Evolutionary conservation across 1,140 invertebrate species (phyloP).

Genomic region (Saccostrea echinata): DNA sequence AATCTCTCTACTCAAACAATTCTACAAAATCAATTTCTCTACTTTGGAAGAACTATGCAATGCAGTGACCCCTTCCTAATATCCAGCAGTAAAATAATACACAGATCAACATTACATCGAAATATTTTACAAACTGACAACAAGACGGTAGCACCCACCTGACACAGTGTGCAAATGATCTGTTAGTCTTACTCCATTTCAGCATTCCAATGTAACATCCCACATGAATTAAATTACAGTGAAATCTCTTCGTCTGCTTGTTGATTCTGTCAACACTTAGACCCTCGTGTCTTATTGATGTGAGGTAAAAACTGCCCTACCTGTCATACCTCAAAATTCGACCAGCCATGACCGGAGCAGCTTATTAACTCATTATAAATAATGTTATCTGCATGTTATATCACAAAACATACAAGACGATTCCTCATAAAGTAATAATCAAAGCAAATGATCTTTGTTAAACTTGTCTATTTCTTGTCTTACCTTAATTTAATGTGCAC

Average conservation of each 20-base stretch:
- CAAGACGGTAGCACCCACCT: slow-evolving; percentile 8
- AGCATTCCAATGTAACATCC: slow-evolving; percentile 26
- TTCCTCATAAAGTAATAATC: background rate
- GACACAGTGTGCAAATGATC: background rate
- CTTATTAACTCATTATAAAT: slow-evolving; percentile 14
- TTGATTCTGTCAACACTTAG: slow-evolving; percentile 23
- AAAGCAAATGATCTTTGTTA: background rate
- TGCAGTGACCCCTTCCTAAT: background rate
- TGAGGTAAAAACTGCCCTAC: slow-evolving; percentile 1
- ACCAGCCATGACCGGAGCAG: slow-evolving; percentile 5
- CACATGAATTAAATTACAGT: slow-evolving; percentile 32
- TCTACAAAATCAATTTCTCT: slow-evolving; percentile 22
- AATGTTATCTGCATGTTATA: slow-evolving; percentile 28
- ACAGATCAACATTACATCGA: background rate
- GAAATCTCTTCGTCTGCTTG: slow-evolving; percentile 15
- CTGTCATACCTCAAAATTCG: slow-evolving; percentile 16
- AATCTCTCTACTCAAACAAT: slow-evolving; percentile 23
- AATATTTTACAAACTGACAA: slow-evolving; percentile 15
- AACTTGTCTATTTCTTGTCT: background rate
- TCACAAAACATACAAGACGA: background rate
- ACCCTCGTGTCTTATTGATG: background rate
- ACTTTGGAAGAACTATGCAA: background rate
- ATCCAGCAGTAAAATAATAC: background rate
- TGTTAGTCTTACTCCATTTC: slow-evolving; percentile 5
- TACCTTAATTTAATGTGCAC: background rate